Percentiles rank a stretch among this genome's conserved stretches.
These are phyloP conservation scores for Microctonus aethiopoides DNA, from an alignment of 2,888 invertebrate species.

Conservation along the genomic window DNA sequence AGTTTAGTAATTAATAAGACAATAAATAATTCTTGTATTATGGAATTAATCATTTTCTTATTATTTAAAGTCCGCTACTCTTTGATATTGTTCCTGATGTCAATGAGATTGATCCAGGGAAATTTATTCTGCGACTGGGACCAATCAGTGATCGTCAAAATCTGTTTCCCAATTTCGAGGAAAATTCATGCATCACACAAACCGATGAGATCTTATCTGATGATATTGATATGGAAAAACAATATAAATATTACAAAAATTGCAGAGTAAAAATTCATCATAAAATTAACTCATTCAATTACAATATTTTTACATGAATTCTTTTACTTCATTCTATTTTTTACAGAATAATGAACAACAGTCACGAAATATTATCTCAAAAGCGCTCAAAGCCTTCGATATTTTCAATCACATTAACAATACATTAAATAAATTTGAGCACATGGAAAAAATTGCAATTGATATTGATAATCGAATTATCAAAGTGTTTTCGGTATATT, in stretches of 20 bases:
- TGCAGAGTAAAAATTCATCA: slow-evolving; percentile 45
- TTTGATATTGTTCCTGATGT: slow-evolving; percentile 54
- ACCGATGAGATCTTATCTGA: slow-evolving; percentile 21
- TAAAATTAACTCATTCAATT: background rate
- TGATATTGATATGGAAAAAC: slow-evolving; percentile 42
- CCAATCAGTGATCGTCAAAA: slow-evolving; percentile 41
- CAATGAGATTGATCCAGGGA: slow-evolving; percentile 40
- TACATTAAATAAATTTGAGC: slow-evolving; percentile 31
- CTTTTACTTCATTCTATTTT: background rate
- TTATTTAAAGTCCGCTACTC: slow-evolving; percentile 47
- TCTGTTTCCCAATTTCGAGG: slow-evolving; percentile 32
- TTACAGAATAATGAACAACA: slow-evolving; percentile 42
- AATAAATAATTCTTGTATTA: background rate
- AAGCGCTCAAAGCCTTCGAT: slow-evolving; percentile 40
- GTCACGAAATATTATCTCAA: slow-evolving; percentile 37
- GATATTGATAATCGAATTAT: slow-evolving; percentile 45
- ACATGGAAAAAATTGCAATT: slow-evolving; percentile 34
- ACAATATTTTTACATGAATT: background rate
- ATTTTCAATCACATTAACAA: slow-evolving; percentile 40
- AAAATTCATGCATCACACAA: slow-evolving; percentile 25
- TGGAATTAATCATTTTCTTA: background rate
- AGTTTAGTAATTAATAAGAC: slow-evolving; percentile 24
- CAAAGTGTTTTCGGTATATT: slow-evolving; percentile 44
- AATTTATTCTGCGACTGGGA: slow-evolving; percentile 49
- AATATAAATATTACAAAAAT: slow-evolving; percentile 46